Evolutionary conservation across 2,113 vertebrate genomes (phyloP).

Genomic region (Hemiprocne comata): DNA sequence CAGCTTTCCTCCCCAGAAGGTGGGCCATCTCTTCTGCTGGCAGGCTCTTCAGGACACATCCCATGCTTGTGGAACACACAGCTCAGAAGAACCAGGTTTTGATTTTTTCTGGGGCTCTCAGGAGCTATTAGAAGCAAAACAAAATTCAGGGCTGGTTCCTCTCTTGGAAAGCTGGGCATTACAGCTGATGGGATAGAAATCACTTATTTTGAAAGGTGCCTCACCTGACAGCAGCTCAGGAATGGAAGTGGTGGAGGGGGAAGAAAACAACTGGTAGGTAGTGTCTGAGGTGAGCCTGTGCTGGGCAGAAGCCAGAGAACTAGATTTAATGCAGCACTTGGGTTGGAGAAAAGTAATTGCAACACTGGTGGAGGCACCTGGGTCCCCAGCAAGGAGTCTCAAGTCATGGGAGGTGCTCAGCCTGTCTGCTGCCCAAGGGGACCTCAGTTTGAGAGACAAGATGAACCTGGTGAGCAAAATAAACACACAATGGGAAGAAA

Average conservation of each 20-base stretch:
- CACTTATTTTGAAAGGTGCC: background rate
- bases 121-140: background rate
- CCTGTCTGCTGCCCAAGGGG: background rate
- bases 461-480: background rate
- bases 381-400: background rate
- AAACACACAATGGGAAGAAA: background rate
- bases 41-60: accelerated
- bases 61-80: accelerated
- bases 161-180: background rate
- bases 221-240: background rate
- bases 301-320: background rate
- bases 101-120: background rate
- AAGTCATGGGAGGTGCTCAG: background rate
- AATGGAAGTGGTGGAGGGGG: background rate
- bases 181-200: background rate
- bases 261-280: background rate
- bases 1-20: background rate
- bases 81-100: background rate
- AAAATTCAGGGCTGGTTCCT: background rate
- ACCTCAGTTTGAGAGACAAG: background rate
- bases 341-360: background rate
- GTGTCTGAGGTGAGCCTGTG: background rate
- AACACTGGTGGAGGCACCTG: background rate
- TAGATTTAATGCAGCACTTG: background rate
- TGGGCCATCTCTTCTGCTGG: background rate